Evolutionary conservation across 2,797 vertebrate species (phyloP).

Genomic region (Salarias fasciatus): DNA sequence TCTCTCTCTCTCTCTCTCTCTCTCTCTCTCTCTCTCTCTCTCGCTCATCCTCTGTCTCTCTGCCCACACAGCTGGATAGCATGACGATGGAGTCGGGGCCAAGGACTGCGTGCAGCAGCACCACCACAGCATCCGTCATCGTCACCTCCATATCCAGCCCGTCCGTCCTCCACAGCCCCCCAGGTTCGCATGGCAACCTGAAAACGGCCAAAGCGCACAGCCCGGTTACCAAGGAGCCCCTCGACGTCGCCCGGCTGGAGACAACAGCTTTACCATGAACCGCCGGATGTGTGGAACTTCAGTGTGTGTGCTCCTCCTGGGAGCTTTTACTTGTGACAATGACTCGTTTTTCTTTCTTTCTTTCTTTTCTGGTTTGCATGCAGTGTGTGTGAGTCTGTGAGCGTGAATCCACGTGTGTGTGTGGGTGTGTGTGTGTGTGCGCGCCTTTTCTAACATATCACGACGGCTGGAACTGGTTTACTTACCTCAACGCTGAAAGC

Average conservation of each 20-base stretch:
- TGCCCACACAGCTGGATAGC: conserved; percentile 65
- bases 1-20: background rate
- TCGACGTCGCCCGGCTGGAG: conserved; percentile 58
- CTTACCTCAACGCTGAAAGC: conserved; percentile 28
- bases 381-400: conserved; percentile 16
- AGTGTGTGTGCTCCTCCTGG: conserved; percentile 1
- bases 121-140: conserved; percentile 73
- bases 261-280: conserved; percentile 50
- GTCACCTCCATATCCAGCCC: conserved; percentile 83
- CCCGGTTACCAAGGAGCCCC: conserved; percentile 53
- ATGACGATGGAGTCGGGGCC: conserved; percentile 53
- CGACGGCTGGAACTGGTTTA: conserved; percentile 22
- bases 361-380: conserved; percentile 15
- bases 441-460: conserved; percentile 43
- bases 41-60: too few species aligned
- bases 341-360: background rate
- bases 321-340: background rate
- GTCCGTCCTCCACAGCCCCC: conserved; percentile 61
- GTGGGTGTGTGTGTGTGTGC: background rate
- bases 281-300: conserved; percentile 8
- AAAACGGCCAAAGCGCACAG: conserved; percentile 58
- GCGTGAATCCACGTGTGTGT: background rate
- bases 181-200: conserved; percentile 64
- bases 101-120: conserved; percentile 47
- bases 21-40: too few species aligned